A percentile compares a stretch with the other conserved stretches of the same genome.
phyloP scores from a whole-genome alignment of 2,797 vertebrate genomes.

The Etheostoma nigrum region DNA sequence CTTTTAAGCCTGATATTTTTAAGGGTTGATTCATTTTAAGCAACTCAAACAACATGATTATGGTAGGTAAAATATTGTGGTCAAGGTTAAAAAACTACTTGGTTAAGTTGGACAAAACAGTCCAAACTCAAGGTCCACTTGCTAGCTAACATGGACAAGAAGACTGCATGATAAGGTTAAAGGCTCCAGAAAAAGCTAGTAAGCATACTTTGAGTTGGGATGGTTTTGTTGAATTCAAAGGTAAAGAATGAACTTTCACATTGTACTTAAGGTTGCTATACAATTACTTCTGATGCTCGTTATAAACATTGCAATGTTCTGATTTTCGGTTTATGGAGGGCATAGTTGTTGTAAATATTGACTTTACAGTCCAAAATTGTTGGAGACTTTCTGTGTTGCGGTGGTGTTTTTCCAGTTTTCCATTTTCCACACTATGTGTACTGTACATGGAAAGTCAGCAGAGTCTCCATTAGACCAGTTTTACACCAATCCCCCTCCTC shows the following conservation, averaged over 20 bases:
- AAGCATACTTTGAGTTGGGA: not conserved
- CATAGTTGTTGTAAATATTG: constrained; percentile 5
- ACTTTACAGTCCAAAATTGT: not conserved
- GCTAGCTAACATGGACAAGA: not conserved
- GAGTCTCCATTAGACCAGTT: constrained; percentile 52
- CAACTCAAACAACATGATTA: not conserved
- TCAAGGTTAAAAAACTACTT: not conserved
- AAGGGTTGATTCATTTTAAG: not conserved
- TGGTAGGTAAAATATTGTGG: not conserved
- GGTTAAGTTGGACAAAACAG: not conserved
- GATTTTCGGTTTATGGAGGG: not conserved
- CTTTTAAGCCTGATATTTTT: not conserved
- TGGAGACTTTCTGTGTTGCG: not conserved
- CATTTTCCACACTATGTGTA: constrained; percentile 22
- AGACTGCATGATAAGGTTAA: not conserved
- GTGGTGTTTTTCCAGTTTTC: not conserved
- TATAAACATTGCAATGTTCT: not conserved
- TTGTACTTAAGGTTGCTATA: not conserved
- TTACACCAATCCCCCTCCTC: constrained; percentile 55
- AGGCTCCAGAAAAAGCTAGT: not conserved
- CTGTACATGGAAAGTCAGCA: constrained; percentile 44
- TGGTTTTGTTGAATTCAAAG: not conserved
- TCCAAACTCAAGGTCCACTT: not conserved
- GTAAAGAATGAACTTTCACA: not conserved
- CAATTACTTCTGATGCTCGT: too few species aligned